Conservation (phyloP, 2,797 vertebrate genomes). For the Lacerta bilineata region DNA sequence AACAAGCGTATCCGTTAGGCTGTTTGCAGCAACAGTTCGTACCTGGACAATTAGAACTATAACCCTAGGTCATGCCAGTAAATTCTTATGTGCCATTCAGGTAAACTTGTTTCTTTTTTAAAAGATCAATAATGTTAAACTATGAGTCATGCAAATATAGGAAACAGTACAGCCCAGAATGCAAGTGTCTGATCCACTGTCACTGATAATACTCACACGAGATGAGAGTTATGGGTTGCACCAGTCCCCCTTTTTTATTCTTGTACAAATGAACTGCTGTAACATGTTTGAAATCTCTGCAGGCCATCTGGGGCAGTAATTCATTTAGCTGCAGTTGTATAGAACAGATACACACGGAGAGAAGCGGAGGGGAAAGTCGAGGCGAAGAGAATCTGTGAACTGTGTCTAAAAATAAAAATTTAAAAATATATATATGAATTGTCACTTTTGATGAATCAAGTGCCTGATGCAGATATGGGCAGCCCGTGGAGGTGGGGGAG, state of each 20-base stretch:
- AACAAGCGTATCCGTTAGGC: neutral
- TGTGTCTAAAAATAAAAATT: slow-evolving; percentile 77
- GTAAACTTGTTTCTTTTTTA: slow-evolving; percentile 41
- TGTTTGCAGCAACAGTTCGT: slow-evolving; percentile 27
- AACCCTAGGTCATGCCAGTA: slow-evolving; percentile 37
- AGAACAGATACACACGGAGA: slow-evolving; percentile 61
- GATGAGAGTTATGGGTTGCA: slow-evolving; percentile 32
- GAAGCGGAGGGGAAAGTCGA: slow-evolving; percentile 43
- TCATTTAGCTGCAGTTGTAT: slow-evolving; percentile 62
- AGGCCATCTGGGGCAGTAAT: slow-evolving; percentile 69
- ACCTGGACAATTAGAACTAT: slow-evolving; percentile 46
- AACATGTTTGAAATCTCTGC: slow-evolving; percentile 71
- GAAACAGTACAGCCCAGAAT: slow-evolving; percentile 58
- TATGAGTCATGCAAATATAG: slow-evolving; percentile 70
- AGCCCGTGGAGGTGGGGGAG: neutral
- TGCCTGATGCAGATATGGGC: slow-evolving; percentile 49
- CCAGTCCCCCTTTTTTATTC: slow-evolving; percentile 17
- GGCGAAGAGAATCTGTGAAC: slow-evolving; percentile 64
- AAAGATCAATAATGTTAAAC: slow-evolving; percentile 66
- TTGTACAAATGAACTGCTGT: slow-evolving; percentile 63
- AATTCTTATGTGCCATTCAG: slow-evolving; percentile 49
- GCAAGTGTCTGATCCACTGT: slow-evolving; percentile 70
- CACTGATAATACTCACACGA: slow-evolving; percentile 67
- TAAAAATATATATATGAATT: slow-evolving; percentile 67
- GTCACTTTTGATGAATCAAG: slow-evolving; percentile 75